A percentile compares a stretch with the other conserved stretches of the same genome.
These are phyloP conservation scores for Microchrysa polita DNA, from an alignment of 2,888 invertebrate species.

Conservation along the genomic window DNA sequence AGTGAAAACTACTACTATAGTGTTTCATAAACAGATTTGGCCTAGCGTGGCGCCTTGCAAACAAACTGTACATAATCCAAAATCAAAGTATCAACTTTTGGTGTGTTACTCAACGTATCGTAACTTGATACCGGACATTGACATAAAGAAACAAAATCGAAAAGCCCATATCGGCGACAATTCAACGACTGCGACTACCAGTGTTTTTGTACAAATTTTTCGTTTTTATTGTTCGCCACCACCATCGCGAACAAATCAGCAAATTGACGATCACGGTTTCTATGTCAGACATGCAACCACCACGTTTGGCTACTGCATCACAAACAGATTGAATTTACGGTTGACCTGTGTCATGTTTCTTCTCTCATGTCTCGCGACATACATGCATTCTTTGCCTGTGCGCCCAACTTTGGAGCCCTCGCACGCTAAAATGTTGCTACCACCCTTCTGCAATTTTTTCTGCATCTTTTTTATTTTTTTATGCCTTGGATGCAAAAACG, in stretches of 20 bases:
- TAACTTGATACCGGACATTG: too few relatives aligned
- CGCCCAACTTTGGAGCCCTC: constrained; percentile 26
- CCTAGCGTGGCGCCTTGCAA: too few relatives aligned
- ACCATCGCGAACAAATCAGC: too few relatives aligned
- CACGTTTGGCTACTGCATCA: constrained; percentile 53
- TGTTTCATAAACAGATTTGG: too few relatives aligned
- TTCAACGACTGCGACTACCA: constrained; percentile 17
- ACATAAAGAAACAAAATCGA: neutral
- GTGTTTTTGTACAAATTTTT: constrained; percentile 35
- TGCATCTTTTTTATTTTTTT: constrained; percentile 8
- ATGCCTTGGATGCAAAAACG: too few relatives aligned
- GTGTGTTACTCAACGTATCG: too few relatives aligned
- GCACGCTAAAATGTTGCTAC: constrained; percentile 13
- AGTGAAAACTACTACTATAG: too few relatives aligned
- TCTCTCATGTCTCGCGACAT: constrained; percentile 47
- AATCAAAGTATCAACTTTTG: too few relatives aligned
- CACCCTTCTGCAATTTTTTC: constrained; percentile 3
- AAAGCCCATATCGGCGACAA: neutral
- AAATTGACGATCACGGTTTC: constrained; percentile 66
- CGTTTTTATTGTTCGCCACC: constrained; percentile 15
- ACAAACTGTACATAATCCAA: too few relatives aligned
- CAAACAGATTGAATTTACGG: constrained; percentile 47
- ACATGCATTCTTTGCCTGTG: constrained; percentile 36
- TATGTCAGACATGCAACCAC: constrained; percentile 64
- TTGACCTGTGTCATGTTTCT: constrained; percentile 50